A percentile compares a stretch with the other conserved stretches of the same genome.
Conservation (phyloP, 1,140 invertebrate species). For the Drosophila novamexicana region DNA sequence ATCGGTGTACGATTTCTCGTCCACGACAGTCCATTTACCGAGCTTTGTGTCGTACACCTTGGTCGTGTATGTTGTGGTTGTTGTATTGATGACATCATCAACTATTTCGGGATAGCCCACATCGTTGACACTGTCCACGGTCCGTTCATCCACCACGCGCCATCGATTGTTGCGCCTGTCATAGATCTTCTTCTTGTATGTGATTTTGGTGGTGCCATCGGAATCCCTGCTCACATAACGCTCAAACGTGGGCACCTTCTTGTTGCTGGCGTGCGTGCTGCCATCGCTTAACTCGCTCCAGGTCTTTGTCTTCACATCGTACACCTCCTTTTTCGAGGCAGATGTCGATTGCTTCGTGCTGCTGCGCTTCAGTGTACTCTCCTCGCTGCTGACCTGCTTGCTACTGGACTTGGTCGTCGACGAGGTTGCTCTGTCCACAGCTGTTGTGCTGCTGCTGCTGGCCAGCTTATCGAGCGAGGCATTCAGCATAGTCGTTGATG, state of each 20-base stretch:
- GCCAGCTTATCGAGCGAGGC: constrained; percentile 53
- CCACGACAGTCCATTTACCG: constrained; percentile 81
- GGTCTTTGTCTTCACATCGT: constrained; percentile 83
- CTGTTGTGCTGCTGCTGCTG: constrained; percentile 36
- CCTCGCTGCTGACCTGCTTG: constrained; percentile 50
- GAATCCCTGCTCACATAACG: constrained; percentile 81
- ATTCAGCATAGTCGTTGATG: constrained; percentile 31
- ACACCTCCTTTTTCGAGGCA: constrained; percentile 74
- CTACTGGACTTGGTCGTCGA: constrained; percentile 32
- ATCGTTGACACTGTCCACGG: constrained; percentile 72
- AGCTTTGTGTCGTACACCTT: constrained; percentile 84
- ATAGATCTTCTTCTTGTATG: constrained; percentile 83
- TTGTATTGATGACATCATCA: constrained; percentile 84
- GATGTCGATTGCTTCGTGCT: constrained; percentile 37
- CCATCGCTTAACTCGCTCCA: constrained; percentile 79
- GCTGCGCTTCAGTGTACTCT: constrained; percentile 41
- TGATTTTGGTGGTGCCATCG: constrained; percentile 76
- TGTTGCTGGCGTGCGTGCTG: constrained; percentile 40
- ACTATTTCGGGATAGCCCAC: constrained; percentile 83
- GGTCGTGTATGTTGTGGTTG: constrained; percentile 83
- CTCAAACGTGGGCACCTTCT: constrained; percentile 73
- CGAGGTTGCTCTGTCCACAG: constrained; percentile 48
- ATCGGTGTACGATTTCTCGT: constrained; percentile 83
- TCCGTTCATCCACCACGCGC: constrained; percentile 81
- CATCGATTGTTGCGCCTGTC: constrained; percentile 80